Base-by-base conservation (phyloP, 2,113 vertebrate species). In the Calonectris borealis region DNA sequence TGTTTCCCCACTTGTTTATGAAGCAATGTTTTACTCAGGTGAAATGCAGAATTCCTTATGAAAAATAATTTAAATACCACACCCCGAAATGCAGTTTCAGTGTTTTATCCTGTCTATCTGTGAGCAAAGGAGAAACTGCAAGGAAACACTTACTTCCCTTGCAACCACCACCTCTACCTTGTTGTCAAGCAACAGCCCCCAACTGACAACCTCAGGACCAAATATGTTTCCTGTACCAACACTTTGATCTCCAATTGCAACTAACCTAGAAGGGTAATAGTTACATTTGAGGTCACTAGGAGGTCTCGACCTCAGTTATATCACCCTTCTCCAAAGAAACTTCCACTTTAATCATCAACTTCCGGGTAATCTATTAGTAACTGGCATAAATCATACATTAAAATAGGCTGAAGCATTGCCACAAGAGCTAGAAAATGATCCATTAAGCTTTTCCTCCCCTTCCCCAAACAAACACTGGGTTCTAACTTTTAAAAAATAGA, bases 191-290 rank as follows among this genome's bases (percentile, higher is more conserved):
- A 92, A 55, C 77, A 91, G 78, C 78, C 84, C 84, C 75, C 82
- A 70, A 27, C 66, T 55, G 70, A 97, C 94, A 94, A 94, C 55
- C 86, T 96, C 88, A 84, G 91, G 78, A 88, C 87, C 87, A 97
- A 96, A 95, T 94, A 94, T 62, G 86, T 95, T 96, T 96, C 94
- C 82, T 94, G 96, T 90, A 86, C 86, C 69, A 83, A 24, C 70
- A 81, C 95, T 98, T 97, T 97, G 97, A 97, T 96, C 97, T 98
- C 95, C 86, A 96, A 94, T 97, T 98, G 92, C 97, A 97, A 90
- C 95, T 97, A 97, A 93, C 96, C 95, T 94, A 94, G 88, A 70
- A 95, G 92, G 71, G 83, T 93, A 97, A 97, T 93, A 96, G 96
- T 94, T 97, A 97, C 96, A 97, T 95, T 70, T 6, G 52, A 98